These are phyloP conservation scores for Potamilus streckersoni DNA, from an alignment of 1,140 invertebrate genomes.

Conservation along the genomic window DNA sequence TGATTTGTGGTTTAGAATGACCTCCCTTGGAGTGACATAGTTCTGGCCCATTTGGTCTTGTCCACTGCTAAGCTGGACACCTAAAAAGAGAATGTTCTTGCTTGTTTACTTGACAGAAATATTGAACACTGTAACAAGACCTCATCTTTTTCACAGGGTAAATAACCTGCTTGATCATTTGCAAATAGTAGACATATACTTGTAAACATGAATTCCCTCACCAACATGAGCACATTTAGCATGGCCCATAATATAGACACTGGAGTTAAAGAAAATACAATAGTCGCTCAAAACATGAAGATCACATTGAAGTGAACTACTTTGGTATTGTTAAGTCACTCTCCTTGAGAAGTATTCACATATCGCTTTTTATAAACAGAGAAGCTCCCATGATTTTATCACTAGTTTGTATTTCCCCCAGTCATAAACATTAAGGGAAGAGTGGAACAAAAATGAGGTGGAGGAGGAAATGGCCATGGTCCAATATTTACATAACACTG, in stretches of 20 bases:
- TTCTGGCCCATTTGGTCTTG: conserved; percentile 77
- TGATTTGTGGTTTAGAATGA: conserved; percentile 83
- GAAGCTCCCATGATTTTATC: too few relatives aligned
- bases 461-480: too few relatives aligned
- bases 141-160: background rate
- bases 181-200: background rate
- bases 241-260: background rate
- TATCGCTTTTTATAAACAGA: too few relatives aligned
- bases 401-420: too few relatives aligned
- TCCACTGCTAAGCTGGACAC: conserved; percentile 76
- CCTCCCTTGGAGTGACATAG: conserved; percentile 85
- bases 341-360: too few relatives aligned
- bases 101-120: background rate
- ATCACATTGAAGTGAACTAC: too few relatives aligned
- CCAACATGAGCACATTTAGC: too few relatives aligned
- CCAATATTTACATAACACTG: too few relatives aligned
- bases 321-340: too few relatives aligned
- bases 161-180: background rate
- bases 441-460: too few relatives aligned
- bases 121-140: background rate
- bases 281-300: background rate
- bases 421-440: too few relatives aligned
- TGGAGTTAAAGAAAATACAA: background rate
- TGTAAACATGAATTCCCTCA: background rate
- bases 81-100: conserved; percentile 58